Evolutionary conservation across 2,888 invertebrate species (phyloP), one percentile per base, ranked within the genome.

Genomic region (Ptychoptera albimana): DNA sequence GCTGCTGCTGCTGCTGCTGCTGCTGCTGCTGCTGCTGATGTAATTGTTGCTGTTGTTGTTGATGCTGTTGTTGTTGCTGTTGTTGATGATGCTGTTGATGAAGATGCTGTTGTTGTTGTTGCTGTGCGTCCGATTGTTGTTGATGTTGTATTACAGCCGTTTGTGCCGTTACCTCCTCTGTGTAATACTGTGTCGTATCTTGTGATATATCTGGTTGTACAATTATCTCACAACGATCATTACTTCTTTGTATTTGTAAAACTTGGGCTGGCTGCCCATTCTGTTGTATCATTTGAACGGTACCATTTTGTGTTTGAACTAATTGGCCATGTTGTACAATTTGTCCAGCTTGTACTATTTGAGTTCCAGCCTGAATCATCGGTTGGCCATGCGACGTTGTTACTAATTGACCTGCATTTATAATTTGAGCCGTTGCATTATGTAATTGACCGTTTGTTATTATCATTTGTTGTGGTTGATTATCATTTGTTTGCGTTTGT

Each of bases 251-350:
- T n/a, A 56, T 51, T 45, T 54, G 54, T 9, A 55, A 50, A 2
- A 57, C 52, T 45, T 55, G 55, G 8, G 54, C 50, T 11, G 51
- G 50, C 16, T 54, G 54, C 10, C 64, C 64, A 49, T 66, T 65
- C 43, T 64, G 64, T 45, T 64, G 66, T 14, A 66, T 63, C 50
- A 65, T 55, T 48, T 66, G 65, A 37, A 65, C 47, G 1, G 65
- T 62, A 12, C 48, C 48, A 44, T 60, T 64, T 0, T 63, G 63
- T 43, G 57, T 58, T 47, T 53, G 53, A 34, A 53, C 45, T 30
- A 53, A 36, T 45, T 53, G 56, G 5, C 53, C 52, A 11, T 46
- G 45, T 41, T 49, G 47, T 7, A 46, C 40, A 42, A 54, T 51
- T 37, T 54, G 53, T 1, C 52, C 53, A 2, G 59, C 53, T 48